phyloP scores from a whole-genome alignment of 2,113 vertebrate genomes.

The Aspidoscelis tigris region DNA sequence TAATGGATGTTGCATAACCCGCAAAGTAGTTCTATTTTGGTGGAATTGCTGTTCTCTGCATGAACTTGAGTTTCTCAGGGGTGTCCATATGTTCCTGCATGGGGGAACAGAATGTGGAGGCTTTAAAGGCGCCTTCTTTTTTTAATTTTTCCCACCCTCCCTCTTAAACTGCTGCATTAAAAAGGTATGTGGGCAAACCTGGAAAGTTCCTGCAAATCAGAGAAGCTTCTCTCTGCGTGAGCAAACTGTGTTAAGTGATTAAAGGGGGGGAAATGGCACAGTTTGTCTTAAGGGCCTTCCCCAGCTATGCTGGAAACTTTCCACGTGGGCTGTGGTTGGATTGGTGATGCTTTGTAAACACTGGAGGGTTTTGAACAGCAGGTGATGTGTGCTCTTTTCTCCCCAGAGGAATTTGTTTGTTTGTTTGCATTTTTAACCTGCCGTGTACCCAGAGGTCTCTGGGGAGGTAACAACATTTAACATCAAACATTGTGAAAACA shows the following conservation, averaged over 20 bases:
- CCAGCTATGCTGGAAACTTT: background rate
- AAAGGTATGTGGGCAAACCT: background rate
- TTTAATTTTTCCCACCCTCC: background rate
- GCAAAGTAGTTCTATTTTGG: conserved; percentile 54
- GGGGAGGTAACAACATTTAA: no score
- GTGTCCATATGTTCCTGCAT: conserved; percentile 39
- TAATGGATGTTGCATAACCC: conserved; percentile 62
- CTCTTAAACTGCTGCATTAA: background rate
- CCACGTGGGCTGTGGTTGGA: background rate
- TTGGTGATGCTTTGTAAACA: background rate
- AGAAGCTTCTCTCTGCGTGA: background rate
- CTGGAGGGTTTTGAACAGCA: rapidly evolving
- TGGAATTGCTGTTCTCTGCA: conserved; percentile 63
- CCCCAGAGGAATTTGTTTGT: background rate
- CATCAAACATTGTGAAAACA: no score
- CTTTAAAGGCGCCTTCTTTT: conserved; percentile 25
- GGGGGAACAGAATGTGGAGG: conserved; percentile 41
- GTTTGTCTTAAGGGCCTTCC: rapidly evolving
- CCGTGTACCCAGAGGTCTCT: no score
- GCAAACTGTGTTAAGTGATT: background rate
- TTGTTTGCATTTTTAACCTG: no score
- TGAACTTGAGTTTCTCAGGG: conserved; percentile 59
- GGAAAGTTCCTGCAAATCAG: background rate
- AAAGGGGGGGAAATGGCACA: rapidly evolving
- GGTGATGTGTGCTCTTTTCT: background rate